These are phyloP conservation scores for Dendrocincla tyrannina DNA, from an alignment of 2,797 vertebrate genomes.

Conservation along the genomic window DNA sequence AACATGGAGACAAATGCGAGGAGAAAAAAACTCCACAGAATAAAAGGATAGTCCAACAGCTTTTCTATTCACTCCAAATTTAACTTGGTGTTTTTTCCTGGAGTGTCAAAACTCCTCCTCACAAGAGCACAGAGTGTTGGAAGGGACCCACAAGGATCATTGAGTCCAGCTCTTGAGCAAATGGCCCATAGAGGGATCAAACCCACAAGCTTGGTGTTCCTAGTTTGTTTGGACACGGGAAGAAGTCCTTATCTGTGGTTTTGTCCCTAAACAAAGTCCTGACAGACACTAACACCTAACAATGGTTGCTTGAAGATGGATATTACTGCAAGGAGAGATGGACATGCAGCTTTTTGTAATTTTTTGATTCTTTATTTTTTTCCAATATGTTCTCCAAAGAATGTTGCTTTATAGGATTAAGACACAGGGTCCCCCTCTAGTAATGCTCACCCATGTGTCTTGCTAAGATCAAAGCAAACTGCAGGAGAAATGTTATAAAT, in stretches of 20 bases:
- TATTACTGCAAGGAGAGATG: not conserved
- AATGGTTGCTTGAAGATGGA: not conserved
- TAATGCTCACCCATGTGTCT: not conserved
- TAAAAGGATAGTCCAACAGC: not conserved
- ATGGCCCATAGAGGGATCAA: not conserved
- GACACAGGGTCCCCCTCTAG: not conserved
- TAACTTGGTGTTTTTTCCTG: not conserved
- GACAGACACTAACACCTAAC: not conserved
- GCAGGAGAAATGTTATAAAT: not conserved
- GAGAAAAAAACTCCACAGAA: fast-evolving
- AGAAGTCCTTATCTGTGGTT: not conserved
- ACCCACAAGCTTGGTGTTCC: not conserved
- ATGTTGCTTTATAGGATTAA: not conserved
- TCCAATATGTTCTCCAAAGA: not conserved
- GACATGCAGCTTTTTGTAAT: no score
- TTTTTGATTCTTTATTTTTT: not conserved
- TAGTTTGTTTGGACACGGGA: not conserved
- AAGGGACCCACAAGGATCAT: not conserved
- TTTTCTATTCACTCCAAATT: not conserved
- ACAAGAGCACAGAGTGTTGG: not conserved
- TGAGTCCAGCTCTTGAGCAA: not conserved
- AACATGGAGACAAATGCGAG: not conserved
- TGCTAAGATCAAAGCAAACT: not conserved
- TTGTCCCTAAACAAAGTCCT: not conserved
- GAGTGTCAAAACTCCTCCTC: not conserved